A percentile compares a stretch with the other conserved stretches of the same genome.
These are phyloP conservation scores for Crenichthys baileyi DNA, from an alignment of 2,797 vertebrate species.

Conservation along the genomic window DNA sequence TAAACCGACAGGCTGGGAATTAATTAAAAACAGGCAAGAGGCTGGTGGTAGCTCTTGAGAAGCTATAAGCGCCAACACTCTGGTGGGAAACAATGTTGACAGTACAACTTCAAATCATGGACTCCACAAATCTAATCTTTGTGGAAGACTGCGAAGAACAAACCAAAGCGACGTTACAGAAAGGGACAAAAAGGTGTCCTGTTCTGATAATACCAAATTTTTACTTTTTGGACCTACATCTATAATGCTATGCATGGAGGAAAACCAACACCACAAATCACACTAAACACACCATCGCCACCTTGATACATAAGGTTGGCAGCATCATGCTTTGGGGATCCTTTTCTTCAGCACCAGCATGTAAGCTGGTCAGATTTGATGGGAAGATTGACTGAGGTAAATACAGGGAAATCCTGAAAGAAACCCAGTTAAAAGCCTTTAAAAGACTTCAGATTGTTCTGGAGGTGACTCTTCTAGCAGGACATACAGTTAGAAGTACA, in stretches of 20 bases:
- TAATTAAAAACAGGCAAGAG: background rate
- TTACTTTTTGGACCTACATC: no score
- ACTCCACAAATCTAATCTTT: background rate
- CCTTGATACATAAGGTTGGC: background rate
- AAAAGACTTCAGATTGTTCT: no score
- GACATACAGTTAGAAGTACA: background rate
- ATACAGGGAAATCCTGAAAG: background rate
- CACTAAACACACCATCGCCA: no score
- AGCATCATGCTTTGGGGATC: background rate
- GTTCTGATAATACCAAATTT: background rate
- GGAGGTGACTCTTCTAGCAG: no score
- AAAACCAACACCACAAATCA: no score
- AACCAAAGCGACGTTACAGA: background rate
- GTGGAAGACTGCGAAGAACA: background rate
- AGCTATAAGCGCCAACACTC: background rate
- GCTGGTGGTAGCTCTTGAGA: background rate
- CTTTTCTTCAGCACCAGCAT: background rate
- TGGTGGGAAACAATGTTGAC: background rate
- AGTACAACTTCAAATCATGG: background rate
- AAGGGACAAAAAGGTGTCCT: background rate
- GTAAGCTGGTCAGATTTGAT: background rate
- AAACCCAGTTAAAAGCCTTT: no score
- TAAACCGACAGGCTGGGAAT: background rate
- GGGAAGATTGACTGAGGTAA: background rate
- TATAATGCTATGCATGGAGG: no score